phyloP scores from a whole-genome alignment of 2,888 invertebrate species.

The Drosophila stalkeri region DNA sequence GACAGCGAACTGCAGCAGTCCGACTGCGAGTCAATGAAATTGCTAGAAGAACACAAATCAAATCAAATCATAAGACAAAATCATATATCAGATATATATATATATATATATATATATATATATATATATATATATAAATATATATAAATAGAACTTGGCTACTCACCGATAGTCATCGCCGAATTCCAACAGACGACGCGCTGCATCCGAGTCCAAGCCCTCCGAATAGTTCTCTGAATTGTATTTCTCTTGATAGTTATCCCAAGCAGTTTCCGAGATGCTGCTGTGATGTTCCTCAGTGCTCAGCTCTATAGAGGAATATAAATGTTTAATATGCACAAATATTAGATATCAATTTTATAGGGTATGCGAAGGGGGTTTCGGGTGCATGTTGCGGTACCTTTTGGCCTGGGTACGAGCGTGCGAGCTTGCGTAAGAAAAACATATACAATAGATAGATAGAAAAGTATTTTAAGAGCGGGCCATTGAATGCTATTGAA shows the following conservation, averaged over 20 bases:
- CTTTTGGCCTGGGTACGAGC: conserved; percentile 82
- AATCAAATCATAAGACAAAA: conserved; percentile 6
- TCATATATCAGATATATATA: conserved; percentile 6
- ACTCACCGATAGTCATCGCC: conserved; percentile 93
- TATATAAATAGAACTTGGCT: conserved; percentile 44
- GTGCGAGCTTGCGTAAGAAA: conserved; percentile 83
- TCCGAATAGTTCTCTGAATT: conserved; percentile 96
- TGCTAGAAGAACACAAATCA: conserved; percentile 81
- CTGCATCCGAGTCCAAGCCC: conserved; percentile 93
- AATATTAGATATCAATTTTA: background rate
- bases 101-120: conserved; percentile 2
- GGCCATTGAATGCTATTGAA: conserved; percentile 11
- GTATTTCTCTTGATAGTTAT: conserved; percentile 97
- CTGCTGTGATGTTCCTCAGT: conserved; percentile 91
- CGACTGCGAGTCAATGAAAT: conserved; percentile 95
- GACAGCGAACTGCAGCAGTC: conserved; percentile 93
- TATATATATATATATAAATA: background rate
- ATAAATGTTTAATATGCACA: background rate
- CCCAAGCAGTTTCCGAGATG: conserved; percentile 97
- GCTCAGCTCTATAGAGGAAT: conserved; percentile 86
- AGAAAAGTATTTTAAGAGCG: conserved; percentile 19
- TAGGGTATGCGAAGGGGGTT: background rate
- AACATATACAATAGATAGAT: conserved; percentile 33
- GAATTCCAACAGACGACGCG: conserved; percentile 92
- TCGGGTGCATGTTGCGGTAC: conserved; percentile 68